Base-by-base conservation (phyloP, 2,888 invertebrate genomes). In the Baronia brevicornis region DNA sequence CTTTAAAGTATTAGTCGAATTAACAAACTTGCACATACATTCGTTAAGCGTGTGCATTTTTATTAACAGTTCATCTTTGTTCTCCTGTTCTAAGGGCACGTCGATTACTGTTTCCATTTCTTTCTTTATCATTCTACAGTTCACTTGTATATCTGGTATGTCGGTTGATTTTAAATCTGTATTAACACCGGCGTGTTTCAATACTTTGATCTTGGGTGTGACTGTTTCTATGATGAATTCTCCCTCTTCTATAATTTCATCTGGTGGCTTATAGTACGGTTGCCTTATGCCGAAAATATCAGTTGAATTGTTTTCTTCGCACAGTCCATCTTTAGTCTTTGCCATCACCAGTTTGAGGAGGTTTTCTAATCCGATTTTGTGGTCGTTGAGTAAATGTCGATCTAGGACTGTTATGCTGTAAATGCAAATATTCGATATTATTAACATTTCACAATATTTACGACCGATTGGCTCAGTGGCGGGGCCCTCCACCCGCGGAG, bases 361-460 rank as follows among this genome's bases (percentile, higher is more conserved):
- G 19, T 59, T 72, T 4, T 80, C 79, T 1, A 84, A 44, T 1
- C 73, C 67, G 1, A 84, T 71, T 43, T 79, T 73, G 44, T 84
- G 82, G 26, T 78, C 55, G 44, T 68, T 77, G 0, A 84, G 43
- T 0, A 84, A 65, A 43, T 84, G 82, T 1, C 82, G 55, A 22
- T 84, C 82, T 1, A 84, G 41, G 0, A 67, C 69, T 46, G 82
- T 84, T 55, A 84, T 84, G 41, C 82, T 84, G 68, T 1, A 49
- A 55, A 4, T 11, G 17, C 10, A 17, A 11, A 8, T n/a, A 11
- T 6, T 1, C 4, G 13, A 18, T 6, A n/a, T n/a, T n/a, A n/a
- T n/a, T n/a, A n/a, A n/a, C n/a, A n/a, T n/a, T n/a, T n/a, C n/a
- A n/a, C n/a, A n/a, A n/a, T n/a, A n/a, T n/a, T n/a, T n/a, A n/a